A percentile compares a stretch with the other conserved stretches of the same genome.
Evolutionary conservation across 2,888 invertebrate genomes (phyloP).

Genomic region (Doris montereyensis): DNA sequence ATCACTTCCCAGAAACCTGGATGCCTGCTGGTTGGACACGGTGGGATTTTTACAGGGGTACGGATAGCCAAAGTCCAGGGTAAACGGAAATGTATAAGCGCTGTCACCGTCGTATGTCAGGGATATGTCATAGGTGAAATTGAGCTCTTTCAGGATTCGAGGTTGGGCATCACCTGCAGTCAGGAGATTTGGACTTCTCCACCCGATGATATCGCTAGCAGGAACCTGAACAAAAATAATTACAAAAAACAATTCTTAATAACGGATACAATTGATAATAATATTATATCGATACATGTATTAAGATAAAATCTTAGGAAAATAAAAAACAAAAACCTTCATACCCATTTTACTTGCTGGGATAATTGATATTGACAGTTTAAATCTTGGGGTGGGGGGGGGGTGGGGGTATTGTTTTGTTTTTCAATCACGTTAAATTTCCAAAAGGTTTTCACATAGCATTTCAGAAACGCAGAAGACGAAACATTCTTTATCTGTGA

Average conservation of each 20-base stretch:
- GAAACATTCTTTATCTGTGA: no score
- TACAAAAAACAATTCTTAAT: background rate
- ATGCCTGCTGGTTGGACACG: slow-evolving; percentile 57
- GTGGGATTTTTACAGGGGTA: slow-evolving; percentile 58
- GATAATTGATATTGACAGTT: no score
- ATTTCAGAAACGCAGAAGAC: no score
- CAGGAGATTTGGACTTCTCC: slow-evolving; percentile 60
- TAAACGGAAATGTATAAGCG: slow-evolving; percentile 79
- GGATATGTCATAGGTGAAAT: slow-evolving; percentile 60
- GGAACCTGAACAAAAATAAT: slow-evolving; percentile 49
- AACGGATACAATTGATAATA: no score
- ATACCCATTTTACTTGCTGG: no score
- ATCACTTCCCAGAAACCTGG: slow-evolving; percentile 81
- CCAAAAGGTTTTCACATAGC: no score
- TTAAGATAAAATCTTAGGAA: no score
- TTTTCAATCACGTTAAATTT: no score
- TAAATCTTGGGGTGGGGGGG: no score
- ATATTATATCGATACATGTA: no score
- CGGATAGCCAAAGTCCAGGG: slow-evolving; percentile 80
- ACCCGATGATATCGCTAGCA: slow-evolving; percentile 54
- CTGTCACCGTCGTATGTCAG: slow-evolving; percentile 40
- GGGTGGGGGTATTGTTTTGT: no score
- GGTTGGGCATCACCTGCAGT: slow-evolving; percentile 54
- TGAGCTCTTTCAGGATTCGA: slow-evolving; percentile 45
- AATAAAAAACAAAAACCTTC: no score